These are phyloP conservation scores for Tachina fera DNA, from an alignment of 2,888 invertebrate genomes.

Conservation along the genomic window DNA sequence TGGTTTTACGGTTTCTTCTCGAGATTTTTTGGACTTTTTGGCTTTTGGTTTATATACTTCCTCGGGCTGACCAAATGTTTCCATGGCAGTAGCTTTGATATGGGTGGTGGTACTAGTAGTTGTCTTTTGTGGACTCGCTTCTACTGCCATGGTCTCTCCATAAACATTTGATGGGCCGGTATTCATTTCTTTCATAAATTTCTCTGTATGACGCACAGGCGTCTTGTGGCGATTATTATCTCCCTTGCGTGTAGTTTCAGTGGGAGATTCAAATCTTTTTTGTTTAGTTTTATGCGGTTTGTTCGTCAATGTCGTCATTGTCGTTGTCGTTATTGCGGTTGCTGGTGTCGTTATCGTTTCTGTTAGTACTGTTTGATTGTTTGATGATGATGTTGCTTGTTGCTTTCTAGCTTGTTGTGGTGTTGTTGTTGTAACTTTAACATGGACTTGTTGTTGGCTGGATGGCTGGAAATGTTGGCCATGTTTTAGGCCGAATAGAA, in stretches of 20 bases:
- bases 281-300: constrained; percentile 57
- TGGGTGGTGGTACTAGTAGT: neutral
- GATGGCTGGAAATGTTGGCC: constrained; percentile 84
- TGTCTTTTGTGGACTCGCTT: constrained; percentile 44
- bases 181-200: constrained; percentile 60
- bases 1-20: constrained; percentile 70
- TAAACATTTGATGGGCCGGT: constrained; percentile 59
- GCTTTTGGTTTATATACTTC: constrained; percentile 58
- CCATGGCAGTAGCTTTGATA: constrained; percentile 25
- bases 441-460: constrained; percentile 78
- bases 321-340: constrained; percentile 74
- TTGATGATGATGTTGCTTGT: constrained; percentile 17
- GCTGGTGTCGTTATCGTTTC: constrained; percentile 73
- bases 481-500: constrained; percentile 79
- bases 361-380: constrained; percentile 80
- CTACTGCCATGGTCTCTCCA: constrained; percentile 71
- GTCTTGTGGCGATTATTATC: constrained; percentile 69
- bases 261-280: constrained; percentile 77
- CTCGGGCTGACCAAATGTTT: constrained; percentile 63
- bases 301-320: constrained; percentile 68
- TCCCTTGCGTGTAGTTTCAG: constrained; percentile 76
- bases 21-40: constrained; percentile 67
- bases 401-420: constrained; percentile 55
- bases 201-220: constrained; percentile 50
- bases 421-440: constrained; percentile 59